Evolutionary conservation across 2,113 vertebrate genomes (phyloP).

Genomic region (Corythornis vintsioides): DNA sequence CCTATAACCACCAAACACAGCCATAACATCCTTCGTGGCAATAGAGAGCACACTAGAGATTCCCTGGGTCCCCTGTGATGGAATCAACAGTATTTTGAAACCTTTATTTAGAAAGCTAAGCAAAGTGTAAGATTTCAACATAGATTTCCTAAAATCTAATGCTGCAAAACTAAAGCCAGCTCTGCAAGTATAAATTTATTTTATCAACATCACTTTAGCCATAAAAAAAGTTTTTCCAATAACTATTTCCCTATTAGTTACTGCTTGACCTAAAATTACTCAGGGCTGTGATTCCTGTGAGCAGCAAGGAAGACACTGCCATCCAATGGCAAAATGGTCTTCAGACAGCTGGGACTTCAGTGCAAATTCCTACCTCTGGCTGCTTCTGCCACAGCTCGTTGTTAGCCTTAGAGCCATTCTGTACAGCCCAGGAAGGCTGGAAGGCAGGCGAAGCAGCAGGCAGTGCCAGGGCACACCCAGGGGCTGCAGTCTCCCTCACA

Average conservation of each 20-base stretch:
- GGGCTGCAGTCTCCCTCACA: background rate
- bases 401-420: background rate
- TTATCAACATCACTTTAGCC: background rate
- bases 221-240: background rate
- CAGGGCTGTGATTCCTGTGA: background rate
- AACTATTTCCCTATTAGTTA: background rate
- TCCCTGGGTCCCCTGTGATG: background rate
- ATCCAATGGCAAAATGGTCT: conserved; percentile 22
- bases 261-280: background rate
- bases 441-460: background rate
- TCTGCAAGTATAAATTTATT: background rate
- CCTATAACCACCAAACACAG: background rate
- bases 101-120: background rate
- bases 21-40: background rate
- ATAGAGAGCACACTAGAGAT: background rate
- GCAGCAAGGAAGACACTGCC: background rate
- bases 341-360: background rate
- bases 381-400: background rate
- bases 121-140: background rate
- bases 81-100: background rate
- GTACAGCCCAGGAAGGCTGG: background rate
- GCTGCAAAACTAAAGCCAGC: background rate
- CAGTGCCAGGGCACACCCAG: no score
- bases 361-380: background rate
- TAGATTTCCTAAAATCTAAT: background rate